Base-by-base conservation (phyloP, 2,797 vertebrate genomes). In the Holocentrus rufus region DNA sequence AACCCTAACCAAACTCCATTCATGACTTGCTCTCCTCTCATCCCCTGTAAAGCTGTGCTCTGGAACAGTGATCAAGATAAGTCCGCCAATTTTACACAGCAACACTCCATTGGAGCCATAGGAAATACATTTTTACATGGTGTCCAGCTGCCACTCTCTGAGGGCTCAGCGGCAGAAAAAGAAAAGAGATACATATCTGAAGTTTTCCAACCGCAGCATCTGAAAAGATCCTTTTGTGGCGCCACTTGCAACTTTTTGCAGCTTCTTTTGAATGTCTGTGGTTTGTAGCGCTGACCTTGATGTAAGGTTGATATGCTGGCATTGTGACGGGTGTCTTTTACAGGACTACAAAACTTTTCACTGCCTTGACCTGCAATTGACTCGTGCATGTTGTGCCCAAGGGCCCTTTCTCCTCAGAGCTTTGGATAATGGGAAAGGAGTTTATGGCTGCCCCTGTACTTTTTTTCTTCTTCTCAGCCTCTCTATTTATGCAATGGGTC, bases 31-130 rank as follows among this genome's bases (percentile, higher is more conserved):
- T 78, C 20, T 71, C 72, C 72, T 70, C 74, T 80, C 77, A 77
- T 84, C 78, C 71, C 36, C 63, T 75, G 22, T 86, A 86, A 87
- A 86, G 59, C 73, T 63, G 17, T 36, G 46, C 49, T 82, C 66
- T 68, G 85, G 85, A 88, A 85, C 84, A 71, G 52, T 79, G 80
- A 87, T 86, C 78, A 71, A 77, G 86, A 91, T 83, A 89, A 86
- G 75, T 88, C 72, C 47, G 69, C 70, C 80, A 81, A 81, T 86
- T 83, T 89, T 76, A 88, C 79, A 77, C 78, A 50, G 69, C 52
- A 61, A 64, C 69, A 72, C 69, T 79, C 70, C 27, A 62, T 62
- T 1, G 61, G 47, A 77, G 74, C 72, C 44, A 65, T 27, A 2
- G 44, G 57, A 42, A 71, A 80, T 65, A 67, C 22, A 70, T 56